Conservation (phyloP, 2,888 invertebrate species). For the Meloe dianella region DNA sequence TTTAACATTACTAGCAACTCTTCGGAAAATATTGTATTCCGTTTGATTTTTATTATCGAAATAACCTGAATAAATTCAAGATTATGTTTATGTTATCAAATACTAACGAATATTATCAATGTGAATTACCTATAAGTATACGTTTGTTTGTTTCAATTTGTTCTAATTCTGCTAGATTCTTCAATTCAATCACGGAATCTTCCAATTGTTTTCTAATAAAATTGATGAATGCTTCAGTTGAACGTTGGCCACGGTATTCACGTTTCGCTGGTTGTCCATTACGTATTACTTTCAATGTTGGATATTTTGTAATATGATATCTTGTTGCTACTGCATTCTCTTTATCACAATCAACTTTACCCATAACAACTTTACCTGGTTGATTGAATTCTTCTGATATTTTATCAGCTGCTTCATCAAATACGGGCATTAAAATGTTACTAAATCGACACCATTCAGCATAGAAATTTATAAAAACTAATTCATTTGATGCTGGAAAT, state of each 20-base stretch:
- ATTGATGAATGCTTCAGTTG: slow-evolving; percentile 86
- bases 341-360: slow-evolving; percentile 96
- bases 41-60: slow-evolving; percentile 82
- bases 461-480: slow-evolving; percentile 98
- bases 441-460: slow-evolving; percentile 99
- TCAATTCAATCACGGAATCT: slow-evolving; percentile 83
- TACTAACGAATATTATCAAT: neutral
- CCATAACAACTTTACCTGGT: slow-evolving; percentile 87
- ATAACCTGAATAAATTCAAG: slow-evolving; percentile 60
- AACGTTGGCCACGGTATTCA: slow-evolving; percentile 89
- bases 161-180: slow-evolving; percentile 73
- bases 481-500: slow-evolving; percentile 84
- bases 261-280: slow-evolving; percentile 89
- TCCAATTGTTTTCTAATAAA: slow-evolving; percentile 86
- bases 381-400: slow-evolving; percentile 80
- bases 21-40: slow-evolving; percentile 80
- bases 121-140: slow-evolving; percentile 75
- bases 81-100: neutral
- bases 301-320: slow-evolving; percentile 98
- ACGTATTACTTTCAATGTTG: slow-evolving; percentile 92
- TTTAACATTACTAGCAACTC: slow-evolving; percentile 85
- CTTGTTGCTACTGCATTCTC: slow-evolving; percentile 86
- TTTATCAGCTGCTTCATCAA: slow-evolving; percentile 93
- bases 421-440: slow-evolving; percentile 94
- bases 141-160: slow-evolving; percentile 76